phyloP scores from a whole-genome alignment of 2,888 invertebrate genomes.

The Rhagonycha lutea region DNA sequence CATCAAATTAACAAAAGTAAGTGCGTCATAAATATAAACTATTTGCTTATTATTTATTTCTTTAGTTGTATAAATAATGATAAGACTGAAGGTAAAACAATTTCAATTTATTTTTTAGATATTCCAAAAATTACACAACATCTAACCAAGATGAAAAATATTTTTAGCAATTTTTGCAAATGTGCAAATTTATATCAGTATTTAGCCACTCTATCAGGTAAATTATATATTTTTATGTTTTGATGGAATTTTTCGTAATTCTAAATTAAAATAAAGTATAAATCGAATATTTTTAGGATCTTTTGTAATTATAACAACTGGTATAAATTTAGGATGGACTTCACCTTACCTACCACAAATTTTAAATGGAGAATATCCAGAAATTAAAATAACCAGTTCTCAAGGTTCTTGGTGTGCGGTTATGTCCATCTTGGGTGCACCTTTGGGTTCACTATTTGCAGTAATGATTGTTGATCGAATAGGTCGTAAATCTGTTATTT shows the following conservation, averaged over 20 bases:
- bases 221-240: no score
- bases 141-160: background rate
- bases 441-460: slow-evolving; percentile 64
- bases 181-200: background rate
- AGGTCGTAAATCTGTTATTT: slow-evolving; percentile 60
- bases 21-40: background rate
- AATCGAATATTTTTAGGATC: slow-evolving; percentile 40
- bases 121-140: no score
- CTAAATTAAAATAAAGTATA: background rate
- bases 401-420: slow-evolving; percentile 67
- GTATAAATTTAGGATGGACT: slow-evolving; percentile 60
- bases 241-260: no score
- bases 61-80: background rate
- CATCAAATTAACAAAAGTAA: background rate
- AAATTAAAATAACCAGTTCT: slow-evolving; percentile 58
- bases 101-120: no score
- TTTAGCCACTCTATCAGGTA: background rate
- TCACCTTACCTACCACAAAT: slow-evolving; percentile 62
- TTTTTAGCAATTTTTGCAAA: background rate
- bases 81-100: background rate
- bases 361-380: slow-evolving; percentile 51
- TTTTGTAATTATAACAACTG: slow-evolving; percentile 44
- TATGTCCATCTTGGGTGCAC: slow-evolving; percentile 67
- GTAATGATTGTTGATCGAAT: slow-evolving; percentile 66
- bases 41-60: background rate